These are phyloP conservation scores for Characodon lateralis DNA, from an alignment of 2,797 vertebrate genomes.

Conservation along the genomic window DNA sequence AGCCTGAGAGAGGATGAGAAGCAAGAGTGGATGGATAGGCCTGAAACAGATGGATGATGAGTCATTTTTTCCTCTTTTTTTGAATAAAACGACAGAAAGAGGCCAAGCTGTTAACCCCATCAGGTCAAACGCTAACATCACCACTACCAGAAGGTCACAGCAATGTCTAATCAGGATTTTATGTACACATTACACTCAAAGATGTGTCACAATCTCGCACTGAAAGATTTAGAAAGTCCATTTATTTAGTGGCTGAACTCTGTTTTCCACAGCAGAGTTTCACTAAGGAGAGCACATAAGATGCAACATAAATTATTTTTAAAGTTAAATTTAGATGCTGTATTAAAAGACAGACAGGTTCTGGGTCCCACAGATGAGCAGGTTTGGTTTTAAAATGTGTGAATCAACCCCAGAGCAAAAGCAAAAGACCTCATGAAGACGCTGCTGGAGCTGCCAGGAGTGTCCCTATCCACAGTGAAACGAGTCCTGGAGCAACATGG, in stretches of 20 bases:
- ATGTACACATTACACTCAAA: too few relatives aligned
- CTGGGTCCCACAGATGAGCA: background rate
- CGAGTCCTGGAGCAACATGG: too few relatives aligned
- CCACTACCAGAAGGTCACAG: background rate
- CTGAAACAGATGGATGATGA: constrained; percentile 22
- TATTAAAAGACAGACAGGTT: background rate
- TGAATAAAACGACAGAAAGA: constrained; percentile 7
- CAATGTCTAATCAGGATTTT: background rate
- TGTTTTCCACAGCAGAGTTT: too few relatives aligned
- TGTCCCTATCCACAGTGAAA: too few relatives aligned
- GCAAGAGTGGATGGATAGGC: constrained; percentile 8
- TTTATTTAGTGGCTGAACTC: too few relatives aligned
- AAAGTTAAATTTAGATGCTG: too few relatives aligned
- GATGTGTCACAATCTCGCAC: too few relatives aligned
- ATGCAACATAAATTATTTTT: too few relatives aligned
- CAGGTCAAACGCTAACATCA: background rate
- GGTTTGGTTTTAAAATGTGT: background rate
- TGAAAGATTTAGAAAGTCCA: too few relatives aligned
- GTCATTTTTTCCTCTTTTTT: constrained; percentile 22
- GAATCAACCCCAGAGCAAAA: background rate
- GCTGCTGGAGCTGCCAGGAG: too few relatives aligned
- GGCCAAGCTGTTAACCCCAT: background rate
- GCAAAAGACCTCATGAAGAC: background rate
- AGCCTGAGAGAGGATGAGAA: constrained; percentile 16
- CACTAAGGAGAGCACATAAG: too few relatives aligned